A percentile compares a stretch with the other conserved stretches of the same genome.
These are phyloP conservation scores for Callipepla californica DNA, from an alignment of 2,113 vertebrate species.

Conservation along the genomic window DNA sequence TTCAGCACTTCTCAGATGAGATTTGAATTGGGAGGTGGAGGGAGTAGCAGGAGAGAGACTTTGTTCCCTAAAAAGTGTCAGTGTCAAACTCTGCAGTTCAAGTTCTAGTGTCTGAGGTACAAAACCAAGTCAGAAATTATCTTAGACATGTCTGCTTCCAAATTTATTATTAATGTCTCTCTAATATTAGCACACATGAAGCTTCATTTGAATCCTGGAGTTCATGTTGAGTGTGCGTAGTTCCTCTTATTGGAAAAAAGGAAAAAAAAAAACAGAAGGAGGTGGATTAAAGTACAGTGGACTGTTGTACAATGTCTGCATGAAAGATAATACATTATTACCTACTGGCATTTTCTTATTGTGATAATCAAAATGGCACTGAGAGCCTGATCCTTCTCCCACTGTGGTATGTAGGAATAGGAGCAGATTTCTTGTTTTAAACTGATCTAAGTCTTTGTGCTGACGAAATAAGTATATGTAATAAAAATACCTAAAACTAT, in stretches of 20 bases:
- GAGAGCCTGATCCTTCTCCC: background rate
- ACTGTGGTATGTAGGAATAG: background rate
- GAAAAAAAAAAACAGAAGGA: slow-evolving; percentile 7
- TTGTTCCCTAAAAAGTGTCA: slow-evolving; percentile 90
- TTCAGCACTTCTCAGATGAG: slow-evolving; percentile 86
- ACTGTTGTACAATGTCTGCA: background rate
- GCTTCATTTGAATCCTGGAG: slow-evolving; percentile 62
- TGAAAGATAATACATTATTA: background rate
- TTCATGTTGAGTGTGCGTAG: background rate
- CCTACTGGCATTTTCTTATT: slow-evolving; percentile 8
- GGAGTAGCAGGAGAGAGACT: slow-evolving; percentile 78
- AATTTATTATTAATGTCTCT: slow-evolving; percentile 74
- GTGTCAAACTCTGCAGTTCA: slow-evolving; percentile 83
- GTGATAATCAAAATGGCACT: background rate
- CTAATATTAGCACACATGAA: slow-evolving; percentile 44
- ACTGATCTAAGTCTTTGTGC: background rate
- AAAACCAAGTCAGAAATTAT: slow-evolving; percentile 66
- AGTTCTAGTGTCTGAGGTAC: slow-evolving; percentile 80
- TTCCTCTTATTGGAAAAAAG: slow-evolving; percentile 60
- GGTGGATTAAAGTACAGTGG: slow-evolving; percentile 28
- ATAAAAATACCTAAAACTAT: background rate
- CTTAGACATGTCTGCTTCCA: slow-evolving; percentile 14
- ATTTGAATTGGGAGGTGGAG: slow-evolving; percentile 75
- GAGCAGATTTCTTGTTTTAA: background rate
- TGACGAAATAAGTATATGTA: background rate